phyloP scores from a whole-genome alignment of 1,140 invertebrate species.

The Drosophila sp. region DNA sequence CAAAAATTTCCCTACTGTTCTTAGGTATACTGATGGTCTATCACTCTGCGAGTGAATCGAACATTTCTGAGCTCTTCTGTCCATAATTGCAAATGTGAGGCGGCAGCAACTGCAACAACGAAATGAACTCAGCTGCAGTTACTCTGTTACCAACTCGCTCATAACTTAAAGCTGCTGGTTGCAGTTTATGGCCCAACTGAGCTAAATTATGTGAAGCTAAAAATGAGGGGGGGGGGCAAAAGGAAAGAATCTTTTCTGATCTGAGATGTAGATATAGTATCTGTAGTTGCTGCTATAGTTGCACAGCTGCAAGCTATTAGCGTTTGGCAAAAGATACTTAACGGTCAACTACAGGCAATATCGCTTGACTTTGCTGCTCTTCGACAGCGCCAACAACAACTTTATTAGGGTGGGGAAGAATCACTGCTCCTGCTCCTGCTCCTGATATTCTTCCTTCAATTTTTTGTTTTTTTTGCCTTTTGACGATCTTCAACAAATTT shows the following conservation, averaged over 20 bases:
- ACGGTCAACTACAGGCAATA: constrained; percentile 41
- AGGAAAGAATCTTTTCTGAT: constrained; percentile 29
- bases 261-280: constrained; percentile 28
- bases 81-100: constrained; percentile 71
- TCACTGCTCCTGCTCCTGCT: not conserved
- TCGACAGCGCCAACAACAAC: constrained; percentile 40
- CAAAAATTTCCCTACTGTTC: not conserved
- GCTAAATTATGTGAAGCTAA: constrained; percentile 64
- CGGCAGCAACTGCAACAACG: constrained; percentile 24
- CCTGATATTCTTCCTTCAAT: not conserved
- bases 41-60: not conserved
- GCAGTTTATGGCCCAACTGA: constrained; percentile 70
- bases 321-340: constrained; percentile 50
- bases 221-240: not conserved
- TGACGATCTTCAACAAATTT: constrained; percentile 51
- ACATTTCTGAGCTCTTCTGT: constrained; percentile 53
- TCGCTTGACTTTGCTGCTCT: constrained; percentile 2
- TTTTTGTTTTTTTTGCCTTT: not conserved
- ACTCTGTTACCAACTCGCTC: constrained; percentile 57
- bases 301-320: constrained; percentile 71
- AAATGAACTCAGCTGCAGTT: constrained; percentile 66
- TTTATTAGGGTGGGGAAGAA: constrained; percentile 54
- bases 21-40: not conserved
- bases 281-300: constrained; percentile 18
- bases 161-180: constrained; percentile 70